A percentile compares a stretch with the other conserved stretches of the same genome.
Conservation (phyloP, 2,113 vertebrate species). For the Zosterops hypoxanthus region DNA sequence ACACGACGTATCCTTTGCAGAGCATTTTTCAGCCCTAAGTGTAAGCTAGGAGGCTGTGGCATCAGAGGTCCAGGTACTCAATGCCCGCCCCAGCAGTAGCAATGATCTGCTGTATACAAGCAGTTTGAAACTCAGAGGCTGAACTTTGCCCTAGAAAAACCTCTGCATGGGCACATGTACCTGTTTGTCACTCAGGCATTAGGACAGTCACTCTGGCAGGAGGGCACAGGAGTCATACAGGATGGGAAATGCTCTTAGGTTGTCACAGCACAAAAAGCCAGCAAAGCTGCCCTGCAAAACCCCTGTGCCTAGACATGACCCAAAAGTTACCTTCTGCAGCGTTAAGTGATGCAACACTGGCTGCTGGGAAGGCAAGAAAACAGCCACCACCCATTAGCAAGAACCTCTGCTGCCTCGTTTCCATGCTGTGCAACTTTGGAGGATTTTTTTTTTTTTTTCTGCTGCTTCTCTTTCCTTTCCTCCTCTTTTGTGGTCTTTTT, state of each 20-base stretch:
- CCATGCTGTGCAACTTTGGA: accelerated
- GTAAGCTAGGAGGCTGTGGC: not conserved
- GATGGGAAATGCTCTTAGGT: not conserved
- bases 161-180: not conserved
- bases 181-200: not conserved
- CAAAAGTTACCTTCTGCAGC: not conserved
- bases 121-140: not conserved
- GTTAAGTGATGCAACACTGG: not conserved
- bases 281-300: not conserved
- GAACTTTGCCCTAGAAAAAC: not conserved
- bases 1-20: accelerated
- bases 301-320: not conserved
- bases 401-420: not conserved
- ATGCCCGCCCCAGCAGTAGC: not conserved
- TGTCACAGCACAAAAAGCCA: not conserved
- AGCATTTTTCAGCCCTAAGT: not conserved
- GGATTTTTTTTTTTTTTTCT: not conserved
- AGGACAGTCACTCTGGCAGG: not conserved
- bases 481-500: not conserved
- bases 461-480: not conserved
- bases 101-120: not conserved
- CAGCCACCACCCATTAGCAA: not conserved
- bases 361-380: not conserved
- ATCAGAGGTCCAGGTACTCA: not conserved
- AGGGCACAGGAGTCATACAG: not conserved